Conservation (phyloP, 2,797 vertebrate genomes). For the Paratrypauchen microcephalus region DNA sequence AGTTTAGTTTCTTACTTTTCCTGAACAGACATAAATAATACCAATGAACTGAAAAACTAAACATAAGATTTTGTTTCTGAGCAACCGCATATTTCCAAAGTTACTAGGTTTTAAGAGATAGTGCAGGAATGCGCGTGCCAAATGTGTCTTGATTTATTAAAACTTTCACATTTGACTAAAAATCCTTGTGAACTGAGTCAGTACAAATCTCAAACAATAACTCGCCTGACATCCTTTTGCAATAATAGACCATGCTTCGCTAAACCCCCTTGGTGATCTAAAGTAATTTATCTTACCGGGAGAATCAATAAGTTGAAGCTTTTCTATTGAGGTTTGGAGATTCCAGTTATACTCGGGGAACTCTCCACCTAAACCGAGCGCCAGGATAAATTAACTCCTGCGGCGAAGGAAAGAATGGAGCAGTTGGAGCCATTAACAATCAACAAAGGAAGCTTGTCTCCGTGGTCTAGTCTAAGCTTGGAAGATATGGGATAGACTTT, state of each 20-base stretch:
- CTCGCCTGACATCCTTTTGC: constrained; percentile 11
- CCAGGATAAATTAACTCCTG: constrained; percentile 56
- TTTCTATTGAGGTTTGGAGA: constrained; percentile 29
- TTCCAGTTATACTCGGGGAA: constrained; percentile 45
- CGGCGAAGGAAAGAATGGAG: constrained; percentile 28
- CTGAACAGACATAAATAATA: no score
- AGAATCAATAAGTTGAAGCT: constrained; percentile 44
- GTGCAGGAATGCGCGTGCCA: constrained; percentile 19
- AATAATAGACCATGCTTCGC: constrained; percentile 20
- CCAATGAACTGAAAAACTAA: constrained; percentile 16
- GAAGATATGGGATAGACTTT: constrained; percentile 44
- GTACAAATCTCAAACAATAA: constrained; percentile 16
- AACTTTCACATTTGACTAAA: constrained; percentile 22
- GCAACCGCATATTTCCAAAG: constrained; percentile 48
- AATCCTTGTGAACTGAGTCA: constrained; percentile 28
- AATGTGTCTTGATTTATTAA: constrained; percentile 35
- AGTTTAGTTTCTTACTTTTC: neutral
- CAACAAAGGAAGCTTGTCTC: constrained; percentile 52
- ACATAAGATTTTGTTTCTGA: constrained; percentile 52
- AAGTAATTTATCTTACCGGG: constrained; percentile 25
- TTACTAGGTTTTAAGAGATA: constrained; percentile 25
- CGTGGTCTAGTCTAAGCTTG: constrained; percentile 47
- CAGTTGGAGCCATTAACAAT: constrained; percentile 46
- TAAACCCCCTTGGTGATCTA: constrained; percentile 18
- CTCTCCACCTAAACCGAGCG: constrained; percentile 37